Base-by-base conservation (phyloP, 2,888 invertebrate genomes). In the Chrysolina oricalcia region DNA sequence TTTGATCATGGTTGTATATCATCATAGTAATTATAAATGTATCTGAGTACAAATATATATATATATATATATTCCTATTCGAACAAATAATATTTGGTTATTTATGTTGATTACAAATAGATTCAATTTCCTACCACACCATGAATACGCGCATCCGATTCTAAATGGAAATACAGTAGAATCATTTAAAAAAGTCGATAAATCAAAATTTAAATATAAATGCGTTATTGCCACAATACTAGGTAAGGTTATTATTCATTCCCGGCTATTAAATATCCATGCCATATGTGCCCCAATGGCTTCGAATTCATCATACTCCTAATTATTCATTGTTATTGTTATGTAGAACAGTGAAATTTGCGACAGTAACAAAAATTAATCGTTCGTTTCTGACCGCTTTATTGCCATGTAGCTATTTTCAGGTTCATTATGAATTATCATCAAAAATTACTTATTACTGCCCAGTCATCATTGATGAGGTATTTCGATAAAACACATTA, bases 191-290 rank as follows among this genome's bases (percentile, higher is more conserved):
- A 63, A 64, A 63, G 40, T 11, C 50, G 27, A 64, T 70, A 64
- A 70, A 46, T 70, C 70, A 70, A 64, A 70, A 63, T 64, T 50
- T 35, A 70, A 70, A 70, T 70, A 15, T 50, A 46, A 35, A 23
- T 27, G 23, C 27, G 21, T 50, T 43, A 35, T 21, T 43, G 19
- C 41, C 23, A 56, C 64, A 66, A 67, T 53, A 64, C n/a, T 69
- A 72, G 70, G 70, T 78, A 74, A 78, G 69, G 68, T 67, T 73
- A 78, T 78, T 78, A 78, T 78, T 75, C 71, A 77, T 75, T 72
- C 53, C 21, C 48, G 40, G 68, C 71, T 65, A 77, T 77, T 69
- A 72, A 72, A 64, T 65, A 68, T 56, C 46, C 35, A 43, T 41
- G 64, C 53, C 69, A 75, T 65, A 69, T 71, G 75, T 64, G 64